phyloP scores from a whole-genome alignment of 2,888 invertebrate species.

The Abrostola triplasia region DNA sequence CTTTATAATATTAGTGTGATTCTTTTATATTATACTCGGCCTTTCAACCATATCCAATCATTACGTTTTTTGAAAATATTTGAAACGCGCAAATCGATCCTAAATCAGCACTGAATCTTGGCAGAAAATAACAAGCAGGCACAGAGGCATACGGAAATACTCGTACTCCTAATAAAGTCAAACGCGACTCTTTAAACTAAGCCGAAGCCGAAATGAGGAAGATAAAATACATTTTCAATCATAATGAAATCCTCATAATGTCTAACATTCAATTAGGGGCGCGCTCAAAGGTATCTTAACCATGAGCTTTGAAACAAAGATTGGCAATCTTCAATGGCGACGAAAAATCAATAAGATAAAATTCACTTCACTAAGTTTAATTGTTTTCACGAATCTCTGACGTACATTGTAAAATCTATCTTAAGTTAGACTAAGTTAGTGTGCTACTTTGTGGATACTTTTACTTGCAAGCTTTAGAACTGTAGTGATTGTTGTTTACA shows the following conservation, averaged over 20 bases:
- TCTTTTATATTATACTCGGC: too few relatives aligned
- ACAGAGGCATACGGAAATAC: too few relatives aligned
- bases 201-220: conserved; percentile 26
- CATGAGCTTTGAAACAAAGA: conserved; percentile 37
- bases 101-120: too few relatives aligned
- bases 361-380: conserved; percentile 36
- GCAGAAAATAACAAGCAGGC: too few relatives aligned
- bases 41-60: too few relatives aligned
- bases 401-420: conserved; percentile 11
- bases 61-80: too few relatives aligned
- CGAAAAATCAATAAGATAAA: conserved; percentile 46
- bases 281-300: conserved; percentile 43
- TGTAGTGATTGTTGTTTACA: too few relatives aligned
- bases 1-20: too few relatives aligned
- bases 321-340: conserved; percentile 24
- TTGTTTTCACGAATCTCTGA: conserved; percentile 27
- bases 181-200: conserved; percentile 7
- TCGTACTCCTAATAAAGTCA: conserved; percentile 16
- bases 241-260: conserved; percentile 51
- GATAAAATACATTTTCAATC: conserved; percentile 53
- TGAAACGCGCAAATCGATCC: too few relatives aligned
- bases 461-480: too few relatives aligned
- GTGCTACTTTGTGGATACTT: too few relatives aligned
- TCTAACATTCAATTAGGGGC: conserved; percentile 48
- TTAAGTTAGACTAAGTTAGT: background rate